These are phyloP conservation scores for Ceyx cyanopectus DNA, from an alignment of 2,113 vertebrate species.

Conservation along the genomic window DNA sequence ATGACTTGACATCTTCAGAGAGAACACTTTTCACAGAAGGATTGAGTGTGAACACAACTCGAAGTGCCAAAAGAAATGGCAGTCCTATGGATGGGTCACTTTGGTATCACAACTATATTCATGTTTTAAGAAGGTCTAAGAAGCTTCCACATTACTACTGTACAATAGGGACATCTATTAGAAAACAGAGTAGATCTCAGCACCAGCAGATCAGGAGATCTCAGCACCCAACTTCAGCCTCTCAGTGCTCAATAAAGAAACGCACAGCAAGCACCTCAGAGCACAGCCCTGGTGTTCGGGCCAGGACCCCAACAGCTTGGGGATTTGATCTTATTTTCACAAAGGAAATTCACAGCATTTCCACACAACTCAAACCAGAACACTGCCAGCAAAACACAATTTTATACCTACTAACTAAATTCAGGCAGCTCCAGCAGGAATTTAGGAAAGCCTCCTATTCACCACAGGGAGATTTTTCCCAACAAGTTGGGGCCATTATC, in stretches of 20 bases:
- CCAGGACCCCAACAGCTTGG: neutral
- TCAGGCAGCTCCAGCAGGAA: neutral
- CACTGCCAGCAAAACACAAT: neutral
- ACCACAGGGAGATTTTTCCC: neutral
- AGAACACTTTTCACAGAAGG: neutral
- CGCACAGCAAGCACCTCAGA: neutral
- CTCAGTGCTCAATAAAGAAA: neutral
- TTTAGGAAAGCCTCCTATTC: neutral
- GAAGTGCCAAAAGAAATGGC: neutral
- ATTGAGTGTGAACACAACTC: neutral
- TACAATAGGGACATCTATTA: neutral
- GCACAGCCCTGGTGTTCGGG: fast-evolving
- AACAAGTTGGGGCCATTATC: neutral
- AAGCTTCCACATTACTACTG: neutral
- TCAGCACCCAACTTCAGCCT: neutral
- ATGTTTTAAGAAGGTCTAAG: neutral
- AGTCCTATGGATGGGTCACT: neutral
- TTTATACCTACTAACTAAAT: neutral
- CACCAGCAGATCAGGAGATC: no score
- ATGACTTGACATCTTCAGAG: neutral
- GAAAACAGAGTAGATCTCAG: neutral
- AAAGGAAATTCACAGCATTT: fast-evolving
- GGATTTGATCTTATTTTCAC: neutral
- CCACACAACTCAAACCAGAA: neutral
- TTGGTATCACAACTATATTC: neutral